Base-by-base conservation (phyloP, 2,797 vertebrate genomes). In the Pyrocephalus nanus region DNA sequence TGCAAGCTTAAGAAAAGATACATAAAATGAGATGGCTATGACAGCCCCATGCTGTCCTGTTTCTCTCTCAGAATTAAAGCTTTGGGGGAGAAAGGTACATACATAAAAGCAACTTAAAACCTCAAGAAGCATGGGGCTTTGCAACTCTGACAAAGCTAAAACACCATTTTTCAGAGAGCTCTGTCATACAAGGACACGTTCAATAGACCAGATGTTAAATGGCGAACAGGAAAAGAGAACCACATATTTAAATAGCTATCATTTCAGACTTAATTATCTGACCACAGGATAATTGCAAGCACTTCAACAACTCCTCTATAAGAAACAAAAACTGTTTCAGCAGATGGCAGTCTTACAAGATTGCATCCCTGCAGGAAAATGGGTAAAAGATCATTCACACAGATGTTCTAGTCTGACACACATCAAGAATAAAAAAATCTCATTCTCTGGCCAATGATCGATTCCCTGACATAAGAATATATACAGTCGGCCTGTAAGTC, bases 61-160 rank as follows among this genome's bases (percentile, higher is more conserved):
- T 88, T 79, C 76, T 32, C 50, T 79, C 73, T 77, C 55, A 92
- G 66, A 92, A 74, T 60, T 88, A 69, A 88, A 92, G 43, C 19
- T 10, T 75, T 22, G 10, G 4, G 15, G 26, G 32, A 80, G 26
- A 87, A 82, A 88, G 50, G 55, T 53, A 64, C 11, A 36, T 48
- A 36, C 8, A 36, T 40, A 42, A 89, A 91, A 82, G 64, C 38
- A 58, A 81, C 21, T 62, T 32, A 64, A 90, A 96, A 86, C 45
- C 50, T 88, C 45, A 71, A 66, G 34, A 82, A 88, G 15, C 32
- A 48, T 3, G 88, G 54, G 42, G 47, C 36, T 86, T 72, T 76
- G n/a, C 66, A 81, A 72, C 20, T 70, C 32, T 75, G 54, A 95
- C 55, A 93, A 73, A 91, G 36, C 18, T 54, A 83, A 80, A 88